A percentile compares a stretch with the other conserved stretches of the same genome.
phyloP scores from a whole-genome alignment of 2,888 invertebrate genomes.

The Spisula solida region DNA sequence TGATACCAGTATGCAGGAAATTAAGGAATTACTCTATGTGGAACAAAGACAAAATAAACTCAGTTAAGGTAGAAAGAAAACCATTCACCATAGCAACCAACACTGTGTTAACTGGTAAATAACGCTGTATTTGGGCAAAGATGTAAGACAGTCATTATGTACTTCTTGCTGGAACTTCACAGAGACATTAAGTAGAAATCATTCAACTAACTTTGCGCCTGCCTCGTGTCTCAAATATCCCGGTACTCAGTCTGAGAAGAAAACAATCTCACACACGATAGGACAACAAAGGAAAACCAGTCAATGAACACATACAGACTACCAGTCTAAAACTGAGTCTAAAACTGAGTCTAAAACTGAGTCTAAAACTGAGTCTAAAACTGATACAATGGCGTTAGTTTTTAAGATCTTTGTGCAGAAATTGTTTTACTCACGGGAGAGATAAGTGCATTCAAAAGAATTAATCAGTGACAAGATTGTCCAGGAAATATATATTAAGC shows the following conservation, averaged over 20 bases:
- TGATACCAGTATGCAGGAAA: constrained; percentile 10
- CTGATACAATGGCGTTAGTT: background rate
- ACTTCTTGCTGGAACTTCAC: background rate
- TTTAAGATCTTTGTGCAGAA: background rate
- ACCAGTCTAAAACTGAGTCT: background rate
- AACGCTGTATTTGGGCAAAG: background rate
- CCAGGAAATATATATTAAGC: background rate
- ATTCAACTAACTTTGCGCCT: background rate
- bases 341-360: background rate
- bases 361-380: no score
- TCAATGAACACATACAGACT: background rate
- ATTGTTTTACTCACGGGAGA: background rate
- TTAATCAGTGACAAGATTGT: constrained; percentile 10
- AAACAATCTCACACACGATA: background rate
- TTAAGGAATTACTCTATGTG: background rate
- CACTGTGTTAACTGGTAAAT: background rate
- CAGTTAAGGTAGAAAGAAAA: background rate
- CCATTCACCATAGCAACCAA: background rate
- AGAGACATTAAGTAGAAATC: background rate
- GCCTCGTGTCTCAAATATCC: background rate
- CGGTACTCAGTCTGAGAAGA: background rate
- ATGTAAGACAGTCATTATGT: background rate
- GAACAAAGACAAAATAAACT: constrained; percentile 1
- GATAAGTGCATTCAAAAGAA: background rate
- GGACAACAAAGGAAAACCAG: background rate